Percentiles rank a stretch among this genome's conserved stretches.
phyloP scores from a whole-genome alignment of 2,888 invertebrate genomes.

The Ditula angustiorana region DNA sequence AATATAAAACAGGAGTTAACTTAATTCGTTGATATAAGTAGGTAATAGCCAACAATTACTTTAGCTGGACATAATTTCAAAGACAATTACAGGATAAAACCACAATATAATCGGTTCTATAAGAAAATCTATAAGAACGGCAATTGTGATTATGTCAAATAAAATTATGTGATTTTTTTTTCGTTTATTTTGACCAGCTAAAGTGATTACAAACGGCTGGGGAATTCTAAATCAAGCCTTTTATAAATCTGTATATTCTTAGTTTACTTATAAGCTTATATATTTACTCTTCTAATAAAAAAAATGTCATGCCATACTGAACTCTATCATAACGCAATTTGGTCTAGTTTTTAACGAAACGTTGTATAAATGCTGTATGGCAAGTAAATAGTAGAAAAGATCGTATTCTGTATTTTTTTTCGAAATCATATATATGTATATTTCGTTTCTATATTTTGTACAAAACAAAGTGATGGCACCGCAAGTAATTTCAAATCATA shows the following conservation, averaged over 20 bases:
- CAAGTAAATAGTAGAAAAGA: constrained; percentile 11
- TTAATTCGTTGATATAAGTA: constrained; percentile 36
- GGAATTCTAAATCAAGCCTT: constrained; percentile 8
- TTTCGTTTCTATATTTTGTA: constrained; percentile 15
- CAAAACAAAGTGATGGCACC: constrained; percentile 32
- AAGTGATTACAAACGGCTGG: not conserved
- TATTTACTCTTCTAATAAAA: constrained; percentile 31
- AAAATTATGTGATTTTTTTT: constrained; percentile 1
- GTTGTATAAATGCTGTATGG: constrained; percentile 26
- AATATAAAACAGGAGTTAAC: constrained; percentile 32
- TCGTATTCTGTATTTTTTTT: not conserved
- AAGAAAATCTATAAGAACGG: not conserved
- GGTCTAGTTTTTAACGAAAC: constrained; percentile 41
- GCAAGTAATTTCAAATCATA: constrained; percentile 34
- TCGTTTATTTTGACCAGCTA: not conserved
- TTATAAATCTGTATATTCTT: constrained; percentile 15
- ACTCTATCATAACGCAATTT: constrained; percentile 40
- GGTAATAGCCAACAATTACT: constrained; percentile 15
- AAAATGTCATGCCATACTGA: constrained; percentile 43
- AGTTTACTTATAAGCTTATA: not conserved
- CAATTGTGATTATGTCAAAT: constrained; percentile 9
- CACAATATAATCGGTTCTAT: not conserved
- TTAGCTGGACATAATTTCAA: constrained; percentile 10
- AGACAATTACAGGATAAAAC: not conserved
- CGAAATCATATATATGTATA: not conserved